phyloP scores from a whole-genome alignment of 2,797 vertebrate species.

The Decapterus maruadsi region DNA sequence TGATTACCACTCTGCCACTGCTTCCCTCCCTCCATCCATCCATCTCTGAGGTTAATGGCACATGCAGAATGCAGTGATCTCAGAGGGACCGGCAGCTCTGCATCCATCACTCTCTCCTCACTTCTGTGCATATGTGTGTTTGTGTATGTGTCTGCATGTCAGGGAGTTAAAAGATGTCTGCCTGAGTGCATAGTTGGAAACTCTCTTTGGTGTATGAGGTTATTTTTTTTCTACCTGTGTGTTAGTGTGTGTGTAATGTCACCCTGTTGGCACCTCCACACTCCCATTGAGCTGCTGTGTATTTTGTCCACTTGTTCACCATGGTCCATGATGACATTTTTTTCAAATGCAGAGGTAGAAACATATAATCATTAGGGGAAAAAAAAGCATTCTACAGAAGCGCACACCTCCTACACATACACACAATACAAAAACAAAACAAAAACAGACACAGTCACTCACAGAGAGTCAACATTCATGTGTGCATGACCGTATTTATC shows the following conservation, averaged over 20 bases:
- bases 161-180: conserved; percentile 41
- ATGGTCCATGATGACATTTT: conserved; percentile 57
- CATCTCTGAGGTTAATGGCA: conserved; percentile 72
- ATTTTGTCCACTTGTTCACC: conserved; percentile 52
- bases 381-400: not conserved
- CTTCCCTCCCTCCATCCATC: conserved; percentile 58
- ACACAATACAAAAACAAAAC: not conserved
- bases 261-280: conserved; percentile 56
- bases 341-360: conserved; percentile 7
- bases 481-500: conserved; percentile 52
- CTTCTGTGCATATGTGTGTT: conserved; percentile 42
- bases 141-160: conserved; percentile 41
- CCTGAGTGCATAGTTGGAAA: conserved; percentile 39
- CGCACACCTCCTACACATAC: not conserved
- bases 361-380: not conserved
- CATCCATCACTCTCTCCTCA: conserved; percentile 65
- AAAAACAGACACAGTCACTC: conserved; percentile 24
- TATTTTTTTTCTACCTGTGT: conserved; percentile 24
- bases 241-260: conserved; percentile 37
- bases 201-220: not conserved
- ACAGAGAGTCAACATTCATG: conserved; percentile 49
- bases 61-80: conserved; percentile 68
- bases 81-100: conserved; percentile 60
- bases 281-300: conserved; percentile 46
- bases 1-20: conserved; percentile 35